Conservation (phyloP, 2,113 vertebrate genomes). For the Aegotheles bennettii region DNA sequence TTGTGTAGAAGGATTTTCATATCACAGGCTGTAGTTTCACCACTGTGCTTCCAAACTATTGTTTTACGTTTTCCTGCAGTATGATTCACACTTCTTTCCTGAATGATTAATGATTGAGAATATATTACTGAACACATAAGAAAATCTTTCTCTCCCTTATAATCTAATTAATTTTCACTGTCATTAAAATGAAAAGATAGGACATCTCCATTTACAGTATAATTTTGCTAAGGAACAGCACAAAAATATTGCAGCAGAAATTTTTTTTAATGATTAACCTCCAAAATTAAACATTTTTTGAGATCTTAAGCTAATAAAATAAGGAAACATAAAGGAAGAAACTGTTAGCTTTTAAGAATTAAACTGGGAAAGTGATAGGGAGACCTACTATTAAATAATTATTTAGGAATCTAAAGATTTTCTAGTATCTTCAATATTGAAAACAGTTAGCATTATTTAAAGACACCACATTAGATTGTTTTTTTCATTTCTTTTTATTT, state of each 20-base stretch:
- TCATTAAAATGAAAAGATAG: not conserved
- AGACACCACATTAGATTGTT: not conserved
- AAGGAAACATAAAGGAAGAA: not conserved
- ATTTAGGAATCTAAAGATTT: not conserved
- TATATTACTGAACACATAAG: not conserved
- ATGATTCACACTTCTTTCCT: not conserved
- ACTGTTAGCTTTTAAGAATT: not conserved
- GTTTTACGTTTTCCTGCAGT: not conserved
- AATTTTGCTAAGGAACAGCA: not conserved
- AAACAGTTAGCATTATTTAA: not conserved
- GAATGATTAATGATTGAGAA: not conserved
- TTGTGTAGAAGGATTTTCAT: not conserved
- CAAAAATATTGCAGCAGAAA: not conserved
- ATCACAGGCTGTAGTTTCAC: not conserved
- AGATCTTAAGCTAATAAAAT: not conserved
- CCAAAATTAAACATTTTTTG: not conserved
- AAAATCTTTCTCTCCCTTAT: not conserved
- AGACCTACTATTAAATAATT: not conserved
- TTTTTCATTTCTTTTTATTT: not conserved
- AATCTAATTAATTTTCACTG: not conserved
- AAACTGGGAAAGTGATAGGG: not conserved
- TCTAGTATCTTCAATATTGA: not conserved
- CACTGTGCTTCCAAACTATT: fast-evolving
- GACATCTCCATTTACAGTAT: not conserved
- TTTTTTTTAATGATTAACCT: not conserved